Conservation (phyloP, 2,888 invertebrate genomes). For the Dynastes tityus region DNA sequence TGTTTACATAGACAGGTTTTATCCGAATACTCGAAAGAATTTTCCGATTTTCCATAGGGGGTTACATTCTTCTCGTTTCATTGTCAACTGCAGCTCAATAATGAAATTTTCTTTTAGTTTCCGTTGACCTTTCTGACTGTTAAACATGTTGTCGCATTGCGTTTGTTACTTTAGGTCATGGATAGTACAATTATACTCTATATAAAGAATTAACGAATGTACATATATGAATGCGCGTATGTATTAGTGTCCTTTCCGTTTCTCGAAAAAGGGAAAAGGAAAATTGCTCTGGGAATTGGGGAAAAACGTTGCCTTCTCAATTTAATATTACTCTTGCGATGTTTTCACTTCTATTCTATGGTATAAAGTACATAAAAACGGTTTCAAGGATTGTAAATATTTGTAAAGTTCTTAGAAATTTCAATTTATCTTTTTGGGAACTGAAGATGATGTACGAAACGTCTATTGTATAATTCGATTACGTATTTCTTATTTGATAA, state of each 20-base stretch:
- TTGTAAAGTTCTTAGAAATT: too few species aligned
- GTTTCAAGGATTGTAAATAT: too few species aligned
- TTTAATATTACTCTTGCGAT: not conserved
- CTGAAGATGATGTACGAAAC: too few species aligned
- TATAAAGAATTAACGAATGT: conserved; percentile 15
- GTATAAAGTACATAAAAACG: too few species aligned
- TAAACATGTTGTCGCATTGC: conserved; percentile 38
- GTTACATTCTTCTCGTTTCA: too few species aligned
- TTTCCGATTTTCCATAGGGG: not conserved
- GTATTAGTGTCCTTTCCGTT: too few species aligned
- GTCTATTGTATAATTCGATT: too few species aligned
- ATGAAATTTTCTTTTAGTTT: conserved; percentile 2
- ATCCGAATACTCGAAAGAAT: not conserved
- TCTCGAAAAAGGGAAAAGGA: too few species aligned
- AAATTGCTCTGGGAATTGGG: too few species aligned
- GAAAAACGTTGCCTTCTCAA: not conserved
- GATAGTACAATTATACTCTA: conserved; percentile 19
- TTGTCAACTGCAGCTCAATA: not conserved
- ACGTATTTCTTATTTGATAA: too few species aligned
- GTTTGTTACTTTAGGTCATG: conserved; percentile 38
- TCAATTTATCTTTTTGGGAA: not conserved
- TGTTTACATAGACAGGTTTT: conserved; percentile 47
- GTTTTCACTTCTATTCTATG: not conserved
- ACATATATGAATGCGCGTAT: too few species aligned
- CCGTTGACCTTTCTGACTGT: conserved; percentile 36